Base-by-base conservation (phyloP, 2,888 invertebrate genomes). In the Palloptera scutellata region DNA sequence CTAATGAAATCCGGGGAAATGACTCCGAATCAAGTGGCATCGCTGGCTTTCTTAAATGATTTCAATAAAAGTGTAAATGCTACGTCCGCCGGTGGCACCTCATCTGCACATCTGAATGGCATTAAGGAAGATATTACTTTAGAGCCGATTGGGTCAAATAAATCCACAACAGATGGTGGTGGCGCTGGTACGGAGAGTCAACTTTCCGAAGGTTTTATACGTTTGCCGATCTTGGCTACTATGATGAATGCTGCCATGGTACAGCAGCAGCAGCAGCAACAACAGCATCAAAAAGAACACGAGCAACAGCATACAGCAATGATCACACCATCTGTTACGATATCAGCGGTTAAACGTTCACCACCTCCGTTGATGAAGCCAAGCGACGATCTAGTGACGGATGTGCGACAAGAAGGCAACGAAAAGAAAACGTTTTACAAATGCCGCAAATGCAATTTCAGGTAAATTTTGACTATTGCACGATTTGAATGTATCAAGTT, bases 361-460 rank as follows among this genome's bases (percentile, higher is more conserved):
- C 87, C 87, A 17, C 84, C 88, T 20, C 87, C 88, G 43, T 87
- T 89, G 1, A 61, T 67, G 45, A 91, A 90, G 76, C 88, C 90
- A 30, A 88, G 89, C 17, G 89, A 90, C 77, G 86, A 89, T 74
- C 77, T 84, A 17, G 78, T 83, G 61, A 88, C 88, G 67, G 87
- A 79, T 77, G 77, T 81, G 19, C 80, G 81, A 43, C 75, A 86
- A 78, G 84, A 87, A 78, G 85, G 86, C 75, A 86, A 76, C 61
- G 87, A 88, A 53, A 93, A 92, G 85, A 90, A 91, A 78, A 92
- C 92, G 13, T 85, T 92, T 76, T 95, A 95, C 92, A 93, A 94
- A 82, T 97, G 96, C 85, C 94, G 94, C 85, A 93, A 93, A 80
- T 97, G 96, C 85, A 90, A 91, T 81, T 96, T 92, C 85, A 91